These are phyloP conservation scores for Brenthis daphne DNA, from an alignment of 2,888 invertebrate genomes.

Conservation along the genomic window DNA sequence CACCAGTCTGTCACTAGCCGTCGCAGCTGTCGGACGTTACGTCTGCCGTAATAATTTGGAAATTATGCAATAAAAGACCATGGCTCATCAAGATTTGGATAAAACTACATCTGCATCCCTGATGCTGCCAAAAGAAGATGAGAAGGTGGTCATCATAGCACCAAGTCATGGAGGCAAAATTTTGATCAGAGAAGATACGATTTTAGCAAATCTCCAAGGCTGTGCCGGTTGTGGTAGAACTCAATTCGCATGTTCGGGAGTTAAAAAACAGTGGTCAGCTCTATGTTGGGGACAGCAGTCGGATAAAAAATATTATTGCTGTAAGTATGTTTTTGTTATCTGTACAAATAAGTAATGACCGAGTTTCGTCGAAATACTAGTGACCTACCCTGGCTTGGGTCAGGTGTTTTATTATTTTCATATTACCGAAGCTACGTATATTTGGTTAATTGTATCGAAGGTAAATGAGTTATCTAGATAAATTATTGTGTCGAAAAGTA, in stretches of 20 bases:
- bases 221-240: slow-evolving; percentile 67
- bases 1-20: slow-evolving; percentile 5
- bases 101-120: slow-evolving; percentile 42
- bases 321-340: slow-evolving; percentile 55
- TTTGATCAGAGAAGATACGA: slow-evolving; percentile 70
- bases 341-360: too few species aligned
- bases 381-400: not conserved
- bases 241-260: slow-evolving; percentile 66
- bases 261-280: slow-evolving; percentile 68
- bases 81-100: slow-evolving; percentile 43
- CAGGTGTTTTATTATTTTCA: too few species aligned
- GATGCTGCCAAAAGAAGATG: slow-evolving; percentile 47
- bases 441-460: too few species aligned
- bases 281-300: slow-evolving; percentile 71
- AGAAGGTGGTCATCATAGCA: slow-evolving; percentile 53
- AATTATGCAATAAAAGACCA: slow-evolving; percentile 22
- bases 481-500: too few species aligned
- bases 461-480: too few species aligned
- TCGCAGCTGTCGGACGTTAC: slow-evolving; percentile 1
- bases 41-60: too few species aligned
- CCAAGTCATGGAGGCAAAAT: slow-evolving; percentile 56
- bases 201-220: slow-evolving; percentile 61
- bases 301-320: slow-evolving; percentile 67
- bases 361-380: not conserved
- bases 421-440: too few species aligned